These are phyloP conservation scores for Polypedilum vanderplanki DNA, from an alignment of 1,140 invertebrate species.

Conservation along the genomic window DNA sequence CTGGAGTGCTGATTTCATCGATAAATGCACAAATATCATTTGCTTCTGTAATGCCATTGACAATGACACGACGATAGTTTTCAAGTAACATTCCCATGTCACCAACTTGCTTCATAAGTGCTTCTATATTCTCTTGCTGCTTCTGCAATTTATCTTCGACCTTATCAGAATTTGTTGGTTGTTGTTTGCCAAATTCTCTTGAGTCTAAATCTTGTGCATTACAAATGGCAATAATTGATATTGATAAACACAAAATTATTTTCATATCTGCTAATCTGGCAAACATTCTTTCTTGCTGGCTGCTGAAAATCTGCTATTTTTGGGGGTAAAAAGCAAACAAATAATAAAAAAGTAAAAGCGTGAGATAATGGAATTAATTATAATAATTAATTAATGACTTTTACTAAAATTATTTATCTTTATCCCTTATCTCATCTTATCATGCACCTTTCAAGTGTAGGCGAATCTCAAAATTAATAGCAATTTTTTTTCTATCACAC, in stretches of 20 bases:
- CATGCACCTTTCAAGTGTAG: too few relatives aligned
- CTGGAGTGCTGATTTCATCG: background rate
- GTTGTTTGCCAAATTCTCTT: background rate
- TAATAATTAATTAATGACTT: slow-evolving; percentile 22
- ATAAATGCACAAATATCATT: slow-evolving; percentile 21
- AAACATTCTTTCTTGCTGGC: background rate
- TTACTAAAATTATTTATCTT: background rate
- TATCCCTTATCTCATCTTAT: too few relatives aligned
- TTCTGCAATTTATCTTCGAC: background rate
- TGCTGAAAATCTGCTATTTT: background rate
- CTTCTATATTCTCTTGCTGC: background rate
- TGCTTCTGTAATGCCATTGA: background rate
- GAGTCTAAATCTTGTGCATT: slow-evolving; percentile 15
- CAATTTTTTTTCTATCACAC: too few relatives aligned
- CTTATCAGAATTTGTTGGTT: background rate
- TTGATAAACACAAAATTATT: background rate
- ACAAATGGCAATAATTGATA: slow-evolving; percentile 10
- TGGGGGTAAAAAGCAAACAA: background rate
- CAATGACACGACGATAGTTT: background rate
- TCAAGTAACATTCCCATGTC: background rate
- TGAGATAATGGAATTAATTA: slow-evolving; percentile 7
- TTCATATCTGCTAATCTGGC: background rate
- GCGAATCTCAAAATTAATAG: too few relatives aligned
- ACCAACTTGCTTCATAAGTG: background rate
- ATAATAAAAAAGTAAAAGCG: background rate